Base-by-base conservation (phyloP, 2,113 vertebrate species). In the Amblyornis subalaris region DNA sequence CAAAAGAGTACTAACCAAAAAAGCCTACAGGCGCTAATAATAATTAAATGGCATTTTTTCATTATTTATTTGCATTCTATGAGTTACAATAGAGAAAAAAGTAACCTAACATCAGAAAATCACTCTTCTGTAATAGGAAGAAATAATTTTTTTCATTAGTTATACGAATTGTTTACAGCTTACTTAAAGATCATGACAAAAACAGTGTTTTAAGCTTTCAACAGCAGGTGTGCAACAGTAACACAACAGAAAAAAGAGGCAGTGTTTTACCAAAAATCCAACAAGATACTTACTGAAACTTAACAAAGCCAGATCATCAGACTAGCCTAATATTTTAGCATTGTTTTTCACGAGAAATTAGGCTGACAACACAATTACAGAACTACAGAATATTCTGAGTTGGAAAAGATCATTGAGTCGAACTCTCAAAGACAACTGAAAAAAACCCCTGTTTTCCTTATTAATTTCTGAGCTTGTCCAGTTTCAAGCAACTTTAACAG, bases 261-360 rank as follows among this genome's bases (percentile, higher is more conserved):
- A 3, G 25, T 0, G 0, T 12, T 16, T 35, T 44, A 65, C 21
- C 29, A 57, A 67, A 82, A 88, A 33, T 10, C 25, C 0, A 1
- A 47, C 2, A 1, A 83, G 88, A 64, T 42, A 55, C 25, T 53
- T 29, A 48, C 2, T 1, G 6, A 81, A 85, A 58, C 29, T 40
- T 29, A 84, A 42, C 6, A 62, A 53, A 85, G 12, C 16, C 19
- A 25, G 10, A 35, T 64, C 15, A 22, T 44, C 45, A 48, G 25
- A 50, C 40, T 10, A 48, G 20, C 13, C 35, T 45, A 22, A 16
- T 48, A 64, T 38, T 60, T 60, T 60, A 90, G 45, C n/a, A 61
- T 0, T 0, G 36, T 20, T 55, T 38, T 90, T 74, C 35, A 48
- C 38, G 6, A 55, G 14, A 69, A 83, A 83, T 42, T 29, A 75